These are phyloP conservation scores for Epicauta chinensis DNA, from an alignment of 1,140 invertebrate species.

Conservation along the genomic window DNA sequence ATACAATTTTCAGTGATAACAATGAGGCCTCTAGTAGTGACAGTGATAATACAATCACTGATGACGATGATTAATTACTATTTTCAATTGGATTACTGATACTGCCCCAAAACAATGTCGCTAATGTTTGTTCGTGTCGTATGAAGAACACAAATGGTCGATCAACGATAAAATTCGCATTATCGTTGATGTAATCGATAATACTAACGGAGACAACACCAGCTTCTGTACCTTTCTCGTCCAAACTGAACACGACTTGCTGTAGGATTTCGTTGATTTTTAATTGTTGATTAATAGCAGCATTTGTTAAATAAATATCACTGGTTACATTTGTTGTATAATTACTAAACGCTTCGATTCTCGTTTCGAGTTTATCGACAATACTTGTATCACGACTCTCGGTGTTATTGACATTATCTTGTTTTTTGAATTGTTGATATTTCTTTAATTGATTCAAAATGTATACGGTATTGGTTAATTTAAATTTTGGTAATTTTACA, in stretches of 20 bases:
- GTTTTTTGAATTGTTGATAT: conserved; percentile 23
- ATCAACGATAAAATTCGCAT: conserved; percentile 44
- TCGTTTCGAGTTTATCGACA: conserved; percentile 21
- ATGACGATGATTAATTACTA: conserved; percentile 1
- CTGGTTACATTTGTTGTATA: conserved; percentile 11
- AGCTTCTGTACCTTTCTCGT: conserved; percentile 65
- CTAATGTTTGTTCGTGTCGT: conserved; percentile 50
- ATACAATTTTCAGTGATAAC: not conserved
- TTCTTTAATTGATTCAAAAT: conserved; percentile 29
- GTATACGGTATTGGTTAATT: conserved; percentile 24
- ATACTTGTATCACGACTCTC: conserved; percentile 4
- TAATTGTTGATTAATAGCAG: conserved; percentile 17
- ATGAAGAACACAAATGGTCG: conserved; percentile 69
- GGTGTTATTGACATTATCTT: not conserved
- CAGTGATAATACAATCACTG: conserved; percentile 6
- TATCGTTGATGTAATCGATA: conserved; percentile 39
- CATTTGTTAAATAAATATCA: conserved; percentile 20
- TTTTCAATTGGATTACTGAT: conserved; percentile 6
- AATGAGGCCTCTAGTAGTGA: conserved; percentile 6
- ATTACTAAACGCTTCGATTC: conserved; percentile 20
- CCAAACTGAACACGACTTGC: conserved; percentile 46
- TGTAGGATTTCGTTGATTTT: conserved; percentile 29
- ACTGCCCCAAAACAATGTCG: conserved; percentile 60
- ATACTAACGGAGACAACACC: conserved; percentile 58
- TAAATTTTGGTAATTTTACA: conserved; percentile 31